Percentiles rank a stretch among this genome's conserved stretches.
Conservation (phyloP, 2,113 vertebrate species). For the Hemiprocne comata region DNA sequence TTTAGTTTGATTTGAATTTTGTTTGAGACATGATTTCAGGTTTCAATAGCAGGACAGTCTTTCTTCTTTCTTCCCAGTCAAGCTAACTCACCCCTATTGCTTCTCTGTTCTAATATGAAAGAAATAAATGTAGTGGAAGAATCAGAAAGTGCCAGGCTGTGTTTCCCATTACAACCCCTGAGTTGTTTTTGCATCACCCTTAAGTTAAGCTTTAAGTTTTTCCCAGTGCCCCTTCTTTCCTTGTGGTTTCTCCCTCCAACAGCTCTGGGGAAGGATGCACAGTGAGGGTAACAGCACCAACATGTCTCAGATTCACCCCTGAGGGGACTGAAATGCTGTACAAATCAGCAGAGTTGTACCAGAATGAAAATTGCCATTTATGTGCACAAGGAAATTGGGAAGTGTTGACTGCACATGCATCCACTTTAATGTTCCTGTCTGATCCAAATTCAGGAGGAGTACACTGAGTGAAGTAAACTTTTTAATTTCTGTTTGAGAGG, state of each 20-base stretch:
- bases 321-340: neutral
- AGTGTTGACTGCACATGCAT: neutral
- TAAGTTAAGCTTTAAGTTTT: neutral
- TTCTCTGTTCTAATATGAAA: neutral
- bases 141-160: neutral
- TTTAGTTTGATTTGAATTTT: neutral
- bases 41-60: neutral
- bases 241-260: neutral
- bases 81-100: neutral
- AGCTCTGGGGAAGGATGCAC: neutral
- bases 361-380: neutral
- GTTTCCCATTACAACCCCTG: neutral
- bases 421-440: neutral
- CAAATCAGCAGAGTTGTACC: neutral
- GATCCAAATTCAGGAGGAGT: slow-evolving; percentile 22
- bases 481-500: slow-evolving; percentile 32
- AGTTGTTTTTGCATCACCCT: neutral
- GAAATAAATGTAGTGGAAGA: neutral
- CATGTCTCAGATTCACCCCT: neutral
- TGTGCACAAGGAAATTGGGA: neutral
- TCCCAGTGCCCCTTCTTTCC: neutral
- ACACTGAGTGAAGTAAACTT: slow-evolving; percentile 22
- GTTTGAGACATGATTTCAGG: neutral
- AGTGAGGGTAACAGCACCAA: neutral
- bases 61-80: neutral